phyloP scores from a whole-genome alignment of 1,140 invertebrate genomes.

The Ceratina japonica region DNA sequence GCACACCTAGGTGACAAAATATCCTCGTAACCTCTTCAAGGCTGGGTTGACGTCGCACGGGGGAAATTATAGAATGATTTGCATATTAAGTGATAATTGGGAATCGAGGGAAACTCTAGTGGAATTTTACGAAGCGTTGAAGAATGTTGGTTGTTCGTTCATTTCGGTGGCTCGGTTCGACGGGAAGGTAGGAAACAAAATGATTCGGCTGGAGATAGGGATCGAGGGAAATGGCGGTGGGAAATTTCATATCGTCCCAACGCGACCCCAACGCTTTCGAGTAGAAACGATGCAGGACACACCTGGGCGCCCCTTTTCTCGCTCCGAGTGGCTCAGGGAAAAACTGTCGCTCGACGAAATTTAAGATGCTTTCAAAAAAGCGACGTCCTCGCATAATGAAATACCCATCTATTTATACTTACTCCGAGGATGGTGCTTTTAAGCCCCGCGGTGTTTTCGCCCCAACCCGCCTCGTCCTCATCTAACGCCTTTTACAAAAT shows the following conservation, averaged over 20 bases:
- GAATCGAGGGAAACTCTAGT: background rate
- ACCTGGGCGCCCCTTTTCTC: conserved; percentile 57
- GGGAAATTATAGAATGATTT: conserved; percentile 18
- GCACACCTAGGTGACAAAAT: background rate
- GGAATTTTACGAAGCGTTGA: background rate
- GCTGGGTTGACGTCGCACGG: background rate
- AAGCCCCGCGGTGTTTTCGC: conserved; percentile 20
- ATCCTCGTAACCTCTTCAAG: background rate
- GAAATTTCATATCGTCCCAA: conserved; percentile 57
- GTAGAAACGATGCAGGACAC: conserved; percentile 52
- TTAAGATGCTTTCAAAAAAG: conserved; percentile 65
- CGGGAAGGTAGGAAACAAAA: background rate
- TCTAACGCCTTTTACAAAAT: background rate
- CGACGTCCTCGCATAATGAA: conserved; percentile 55
- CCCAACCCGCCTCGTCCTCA: no score
- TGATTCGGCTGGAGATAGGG: background rate
- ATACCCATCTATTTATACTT: conserved; percentile 41
- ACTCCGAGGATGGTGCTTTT: background rate
- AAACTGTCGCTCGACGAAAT: conserved; percentile 55
- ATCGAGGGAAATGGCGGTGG: conserved; percentile 37
- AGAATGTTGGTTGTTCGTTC: background rate
- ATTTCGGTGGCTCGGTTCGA: conserved; percentile 25
- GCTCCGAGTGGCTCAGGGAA: conserved; percentile 35
- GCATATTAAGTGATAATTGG: conserved; percentile 34
- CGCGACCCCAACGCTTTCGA: conserved; percentile 40